Evolutionary conservation across 2,797 vertebrate genomes (phyloP).

Genomic region (Premnoplex brunnescens): DNA sequence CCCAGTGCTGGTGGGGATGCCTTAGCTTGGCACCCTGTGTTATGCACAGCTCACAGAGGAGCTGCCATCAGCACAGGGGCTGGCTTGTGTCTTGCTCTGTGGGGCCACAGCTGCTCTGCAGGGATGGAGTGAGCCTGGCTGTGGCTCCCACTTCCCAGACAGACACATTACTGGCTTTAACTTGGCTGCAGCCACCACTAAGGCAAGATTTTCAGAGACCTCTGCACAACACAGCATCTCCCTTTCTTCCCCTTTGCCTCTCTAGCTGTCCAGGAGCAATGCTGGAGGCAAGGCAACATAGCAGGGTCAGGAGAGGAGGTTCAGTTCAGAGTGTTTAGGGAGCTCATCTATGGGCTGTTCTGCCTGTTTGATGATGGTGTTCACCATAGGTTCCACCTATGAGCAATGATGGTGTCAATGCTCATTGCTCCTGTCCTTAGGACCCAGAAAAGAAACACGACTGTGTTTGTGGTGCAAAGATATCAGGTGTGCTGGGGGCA

Average conservation of each 20-base stretch:
- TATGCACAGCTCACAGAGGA: background rate
- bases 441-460: background rate
- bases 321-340: background rate
- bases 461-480: background rate
- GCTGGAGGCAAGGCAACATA: background rate
- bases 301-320: background rate
- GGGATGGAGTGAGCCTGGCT: background rate
- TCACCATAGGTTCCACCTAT: background rate
- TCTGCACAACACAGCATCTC: background rate
- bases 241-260: background rate
- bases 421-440: background rate
- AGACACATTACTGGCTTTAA: background rate
- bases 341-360: background rate
- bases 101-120: background rate
- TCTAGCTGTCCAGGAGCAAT: background rate
- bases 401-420: background rate
- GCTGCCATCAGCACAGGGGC: background rate
- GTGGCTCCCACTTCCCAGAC: background rate
- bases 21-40: background rate
- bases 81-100: background rate
- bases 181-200: background rate
- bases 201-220: background rate
- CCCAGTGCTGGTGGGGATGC: fast-evolving
- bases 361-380: background rate
- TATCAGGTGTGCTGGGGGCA: fast-evolving